Evolutionary conservation across 2,113 vertebrate genomes (phyloP), one percentile per base, ranked within the genome.

Genomic region (Blennius ocellaris): DNA sequence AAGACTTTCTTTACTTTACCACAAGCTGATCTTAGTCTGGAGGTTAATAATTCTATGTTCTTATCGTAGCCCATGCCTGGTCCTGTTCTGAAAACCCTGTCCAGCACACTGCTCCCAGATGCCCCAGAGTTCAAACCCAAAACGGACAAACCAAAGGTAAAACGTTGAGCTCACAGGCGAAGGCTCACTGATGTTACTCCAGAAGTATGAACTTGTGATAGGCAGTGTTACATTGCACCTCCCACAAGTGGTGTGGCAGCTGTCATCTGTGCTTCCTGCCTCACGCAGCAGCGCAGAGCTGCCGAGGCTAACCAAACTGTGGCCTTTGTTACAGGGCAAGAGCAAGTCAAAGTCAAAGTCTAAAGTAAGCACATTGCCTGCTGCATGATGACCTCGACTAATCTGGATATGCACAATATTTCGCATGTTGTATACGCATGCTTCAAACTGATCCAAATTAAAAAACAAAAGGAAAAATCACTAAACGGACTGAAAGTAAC

Each of bases 321-420:
- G 7, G 11, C 82, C 71, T 90, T 75, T 87, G 80, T 94, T 94
- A 51, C 93, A 94, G 94, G 84, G 76, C 69, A 93, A 92, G 71
- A 91, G 81, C 79, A 93, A 94, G 85, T 90, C 92, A 81, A 92
- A 91, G 89, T 90, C 92, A 73, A 89, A 85, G 87, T 78, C 87
- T 69, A 94, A 94, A 92, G 94, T 94, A 93, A 92, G 92, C 50
- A 54, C 70, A 76, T 5, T 16, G 57, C 39, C 70, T 51, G 52
- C 51, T 81, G 84, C 88, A 91, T 85, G 85, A 58, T 47, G 50
- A 40, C 38, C 14, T 2, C 3, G 11, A 11, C 10, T 3, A 15
- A 51, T 51, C 8, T 58, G 17, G 8, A 63, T 8, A 37, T 72
- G 58, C 51, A 55, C n/a, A 7, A 0, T 39, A 0, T 64, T 45